A percentile compares a stretch with the other conserved stretches of the same genome.
Evolutionary conservation across 2,888 invertebrate genomes (phyloP).

Genomic region (Fissipunctia ypsillon): DNA sequence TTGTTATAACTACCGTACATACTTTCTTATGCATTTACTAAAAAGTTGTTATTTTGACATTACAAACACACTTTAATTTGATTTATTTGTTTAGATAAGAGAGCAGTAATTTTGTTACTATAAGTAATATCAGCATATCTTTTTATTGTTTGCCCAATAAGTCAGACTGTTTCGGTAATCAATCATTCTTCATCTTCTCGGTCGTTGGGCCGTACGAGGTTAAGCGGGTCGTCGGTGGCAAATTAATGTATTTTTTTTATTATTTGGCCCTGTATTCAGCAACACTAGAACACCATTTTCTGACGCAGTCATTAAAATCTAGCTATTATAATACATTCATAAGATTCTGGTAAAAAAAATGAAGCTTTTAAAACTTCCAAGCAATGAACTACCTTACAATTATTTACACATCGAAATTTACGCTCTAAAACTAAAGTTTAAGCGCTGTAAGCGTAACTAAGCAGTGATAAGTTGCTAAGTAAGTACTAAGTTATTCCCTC

Average conservation of each 20-base stretch:
- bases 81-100: too few relatives aligned
- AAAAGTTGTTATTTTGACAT: too few relatives aligned
- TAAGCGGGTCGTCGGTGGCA: too few relatives aligned
- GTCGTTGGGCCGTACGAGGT: too few relatives aligned
- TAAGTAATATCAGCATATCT: neutral
- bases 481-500: slow-evolving; percentile 49
- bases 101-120: neutral
- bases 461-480: slow-evolving; percentile 51
- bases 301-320: neutral
- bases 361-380: neutral
- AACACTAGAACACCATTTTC: neutral
- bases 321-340: too few relatives aligned
- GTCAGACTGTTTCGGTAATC: neutral
- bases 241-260: too few relatives aligned
- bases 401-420: slow-evolving; percentile 29
- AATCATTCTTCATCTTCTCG: too few relatives aligned
- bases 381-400: slow-evolving; percentile 24
- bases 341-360: neutral
- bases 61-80: too few relatives aligned
- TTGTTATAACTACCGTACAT: too few relatives aligned
- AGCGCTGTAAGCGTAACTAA: slow-evolving; percentile 25
- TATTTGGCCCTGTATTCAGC: neutral
- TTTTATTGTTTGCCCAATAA: neutral
- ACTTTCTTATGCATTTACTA: too few relatives aligned
- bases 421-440: slow-evolving; percentile 41